Evolutionary conservation across 2,797 vertebrate species (phyloP).

Genomic region (Gadopsis marmoratus): DNA sequence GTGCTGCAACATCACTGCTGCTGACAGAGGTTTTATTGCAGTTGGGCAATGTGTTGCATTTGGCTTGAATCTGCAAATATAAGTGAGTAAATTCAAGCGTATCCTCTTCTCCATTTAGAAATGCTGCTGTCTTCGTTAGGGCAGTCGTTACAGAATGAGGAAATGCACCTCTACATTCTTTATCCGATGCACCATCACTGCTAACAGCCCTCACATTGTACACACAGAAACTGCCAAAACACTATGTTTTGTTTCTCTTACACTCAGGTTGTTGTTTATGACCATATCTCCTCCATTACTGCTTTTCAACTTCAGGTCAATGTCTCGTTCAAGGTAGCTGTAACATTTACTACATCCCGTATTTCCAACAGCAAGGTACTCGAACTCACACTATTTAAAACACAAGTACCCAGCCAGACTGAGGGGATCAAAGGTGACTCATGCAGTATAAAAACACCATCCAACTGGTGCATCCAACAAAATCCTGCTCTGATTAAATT

Average conservation of each 20-base stretch:
- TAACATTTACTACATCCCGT: background rate
- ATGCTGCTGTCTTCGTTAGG: slow-evolving; percentile 17
- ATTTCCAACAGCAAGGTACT: background rate
- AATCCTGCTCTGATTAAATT: slow-evolving; percentile 31
- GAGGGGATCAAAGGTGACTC: slow-evolving; percentile 43
- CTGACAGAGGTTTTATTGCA: slow-evolving; percentile 30
- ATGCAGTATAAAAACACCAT: slow-evolving; percentile 2
- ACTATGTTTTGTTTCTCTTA: background rate
- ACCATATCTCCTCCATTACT: slow-evolving; percentile 13
- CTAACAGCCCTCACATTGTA: slow-evolving; percentile 22
- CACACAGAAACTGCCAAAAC: background rate
- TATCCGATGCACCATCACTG: slow-evolving; percentile 3
- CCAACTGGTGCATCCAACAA: background rate
- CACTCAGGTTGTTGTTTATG: slow-evolving; percentile 11
- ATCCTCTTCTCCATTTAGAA: slow-evolving; percentile 21
- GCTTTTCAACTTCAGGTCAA: slow-evolving; percentile 26
- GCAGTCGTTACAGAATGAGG: slow-evolving; percentile 19
- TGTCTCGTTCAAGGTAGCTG: slow-evolving; percentile 38
- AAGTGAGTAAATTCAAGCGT: slow-evolving; percentile 3
- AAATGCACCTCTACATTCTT: slow-evolving; percentile 30
- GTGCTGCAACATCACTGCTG: slow-evolving; percentile 24
- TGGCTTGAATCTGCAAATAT: slow-evolving; percentile 18
- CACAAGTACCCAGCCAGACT: slow-evolving; percentile 17
- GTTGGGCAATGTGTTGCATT: slow-evolving; percentile 8
- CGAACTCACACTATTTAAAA: slow-evolving; percentile 19